These are phyloP conservation scores for Agrilus planipennis DNA, from an alignment of 1,140 invertebrate genomes.

Conservation along the genomic window DNA sequence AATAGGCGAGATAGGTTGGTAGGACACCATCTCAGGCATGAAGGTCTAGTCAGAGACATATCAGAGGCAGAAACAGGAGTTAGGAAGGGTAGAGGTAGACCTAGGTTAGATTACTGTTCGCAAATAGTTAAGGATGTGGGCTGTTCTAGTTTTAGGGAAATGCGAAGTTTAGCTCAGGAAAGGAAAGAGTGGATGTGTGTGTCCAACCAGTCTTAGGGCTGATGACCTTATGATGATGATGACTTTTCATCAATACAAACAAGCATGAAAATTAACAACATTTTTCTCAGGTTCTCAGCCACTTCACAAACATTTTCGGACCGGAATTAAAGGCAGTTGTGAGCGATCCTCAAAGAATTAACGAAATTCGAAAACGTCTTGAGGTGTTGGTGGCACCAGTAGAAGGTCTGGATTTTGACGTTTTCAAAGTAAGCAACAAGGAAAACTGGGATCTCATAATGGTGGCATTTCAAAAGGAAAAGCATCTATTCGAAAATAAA, in stretches of 20 bases:
- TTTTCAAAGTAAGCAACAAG: slow-evolving; percentile 61
- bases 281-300: slow-evolving; percentile 51
- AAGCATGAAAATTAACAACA: not conserved
- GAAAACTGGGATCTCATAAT: slow-evolving; percentile 76
- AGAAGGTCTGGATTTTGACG: slow-evolving; percentile 64
- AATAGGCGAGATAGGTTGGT: too few species aligned
- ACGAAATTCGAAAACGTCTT: slow-evolving; percentile 63
- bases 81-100: too few species aligned
- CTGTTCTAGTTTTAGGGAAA: too few species aligned
- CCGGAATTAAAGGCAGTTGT: slow-evolving; percentile 75
- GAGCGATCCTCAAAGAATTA: slow-evolving; percentile 70
- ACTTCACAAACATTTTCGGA: slow-evolving; percentile 84
- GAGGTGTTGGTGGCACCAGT: slow-evolving; percentile 61
- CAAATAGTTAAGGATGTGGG: too few species aligned
- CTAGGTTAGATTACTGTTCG: too few species aligned
- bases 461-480: slow-evolving; percentile 60
- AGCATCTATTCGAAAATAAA: slow-evolving; percentile 63
- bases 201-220: too few species aligned
- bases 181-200: too few species aligned
- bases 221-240: too few species aligned
- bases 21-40: too few species aligned
- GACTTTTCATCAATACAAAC: slow-evolving; percentile 3
- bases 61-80: too few species aligned
- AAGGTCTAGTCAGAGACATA: too few species aligned
- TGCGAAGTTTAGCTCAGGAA: too few species aligned